Percentiles rank a stretch among this genome's conserved stretches.
These are phyloP conservation scores for Salarias fasciatus DNA, from an alignment of 2,797 vertebrate genomes.

Conservation along the genomic window DNA sequence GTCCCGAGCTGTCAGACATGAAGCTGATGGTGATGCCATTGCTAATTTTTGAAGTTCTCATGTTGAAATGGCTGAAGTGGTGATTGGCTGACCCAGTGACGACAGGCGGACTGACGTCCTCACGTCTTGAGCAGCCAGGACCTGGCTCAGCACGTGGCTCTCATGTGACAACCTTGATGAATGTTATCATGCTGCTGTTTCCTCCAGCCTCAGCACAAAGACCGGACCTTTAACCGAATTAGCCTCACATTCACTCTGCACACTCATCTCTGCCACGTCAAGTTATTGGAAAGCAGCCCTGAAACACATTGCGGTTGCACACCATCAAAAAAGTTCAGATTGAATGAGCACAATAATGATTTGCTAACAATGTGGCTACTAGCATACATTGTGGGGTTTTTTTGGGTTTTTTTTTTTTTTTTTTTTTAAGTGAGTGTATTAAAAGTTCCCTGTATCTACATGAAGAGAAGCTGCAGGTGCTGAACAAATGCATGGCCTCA, in stretches of 20 bases:
- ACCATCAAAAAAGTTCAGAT: too few species aligned
- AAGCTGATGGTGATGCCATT: too few species aligned
- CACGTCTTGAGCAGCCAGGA: slow-evolving; percentile 7
- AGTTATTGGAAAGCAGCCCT: too few species aligned
- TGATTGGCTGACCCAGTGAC: slow-evolving; percentile 1
- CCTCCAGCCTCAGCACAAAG: slow-evolving; percentile 37
- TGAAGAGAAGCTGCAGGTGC: background rate
- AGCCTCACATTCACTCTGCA: slow-evolving; percentile 9
- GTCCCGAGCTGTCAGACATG: too few species aligned
- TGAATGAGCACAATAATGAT: too few species aligned
- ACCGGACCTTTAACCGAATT: slow-evolving; percentile 10
- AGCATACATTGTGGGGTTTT: too few species aligned
- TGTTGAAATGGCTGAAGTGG: too few species aligned
- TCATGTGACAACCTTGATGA: slow-evolving; percentile 61
- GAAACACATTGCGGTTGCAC: too few species aligned
- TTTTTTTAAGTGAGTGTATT: too few species aligned
- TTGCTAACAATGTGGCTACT: too few species aligned
- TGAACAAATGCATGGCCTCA: slow-evolving; percentile 3
- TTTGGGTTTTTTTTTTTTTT: too few species aligned
- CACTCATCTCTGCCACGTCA: background rate
- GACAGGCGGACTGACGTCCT: background rate
- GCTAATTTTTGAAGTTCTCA: background rate
- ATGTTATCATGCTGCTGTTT: slow-evolving; percentile 23
- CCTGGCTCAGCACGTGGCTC: slow-evolving; percentile 40
- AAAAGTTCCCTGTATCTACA: too few species aligned